These are phyloP conservation scores for Branchellion lobata DNA, from an alignment of 2,888 invertebrate species.

Conservation along the genomic window DNA sequence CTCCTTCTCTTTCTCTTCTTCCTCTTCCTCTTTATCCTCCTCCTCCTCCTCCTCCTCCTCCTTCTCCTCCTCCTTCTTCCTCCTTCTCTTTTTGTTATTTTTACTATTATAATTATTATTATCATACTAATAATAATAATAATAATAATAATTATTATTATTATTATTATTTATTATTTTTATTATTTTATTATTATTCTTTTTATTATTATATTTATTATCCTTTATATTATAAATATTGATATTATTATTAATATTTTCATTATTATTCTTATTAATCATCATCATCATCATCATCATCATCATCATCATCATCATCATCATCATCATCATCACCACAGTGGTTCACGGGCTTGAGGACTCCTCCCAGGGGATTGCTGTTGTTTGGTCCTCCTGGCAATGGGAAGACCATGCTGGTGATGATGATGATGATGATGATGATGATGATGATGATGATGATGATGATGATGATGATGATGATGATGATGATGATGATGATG, in stretches of 20 bases:
- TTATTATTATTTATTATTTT: background rate
- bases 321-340: slow-evolving; percentile 51
- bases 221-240: too few species aligned
- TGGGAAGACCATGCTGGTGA: slow-evolving; percentile 78
- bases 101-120: too few species aligned
- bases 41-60: slow-evolving; percentile 33
- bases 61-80: too few species aligned
- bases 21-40: slow-evolving; percentile 29
- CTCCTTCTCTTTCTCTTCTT: slow-evolving; percentile 34
- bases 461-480: slow-evolving; percentile 26
- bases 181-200: too few species aligned
- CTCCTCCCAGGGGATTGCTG: slow-evolving; percentile 87
- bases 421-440: background rate
- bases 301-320: slow-evolving; percentile 38
- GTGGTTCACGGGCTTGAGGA: slow-evolving; percentile 88
- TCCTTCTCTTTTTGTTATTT: too few species aligned
- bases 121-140: too few species aligned
- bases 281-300: slow-evolving; percentile 41
- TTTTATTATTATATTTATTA: too few species aligned
- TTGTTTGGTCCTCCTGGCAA: slow-evolving; percentile 88
- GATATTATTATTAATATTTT: slow-evolving; percentile 3
- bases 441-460: slow-evolving; percentile 31
- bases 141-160: slow-evolving; percentile 1
- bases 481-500: slow-evolving; percentile 21
- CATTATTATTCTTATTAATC: background rate